These are phyloP conservation scores for Chelonoidis abingdonii DNA, from an alignment of 2,113 vertebrate genomes.

Conservation along the genomic window DNA sequence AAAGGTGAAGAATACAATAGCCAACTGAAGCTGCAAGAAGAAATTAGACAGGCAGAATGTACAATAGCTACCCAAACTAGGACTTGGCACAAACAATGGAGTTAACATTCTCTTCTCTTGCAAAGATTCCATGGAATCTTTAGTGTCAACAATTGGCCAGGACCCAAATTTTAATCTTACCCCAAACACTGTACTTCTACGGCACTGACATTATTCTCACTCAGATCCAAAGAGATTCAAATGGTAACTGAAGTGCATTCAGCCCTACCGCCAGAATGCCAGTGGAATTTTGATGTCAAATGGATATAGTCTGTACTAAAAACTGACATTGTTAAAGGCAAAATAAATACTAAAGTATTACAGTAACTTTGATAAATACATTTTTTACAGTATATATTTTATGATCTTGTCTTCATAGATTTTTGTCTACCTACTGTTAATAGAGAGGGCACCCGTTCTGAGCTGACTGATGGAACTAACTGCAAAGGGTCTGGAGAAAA, in stretches of 20 bases:
- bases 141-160: background rate
- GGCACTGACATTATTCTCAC: background rate
- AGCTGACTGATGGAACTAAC: conserved; percentile 83
- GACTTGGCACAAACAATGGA: background rate
- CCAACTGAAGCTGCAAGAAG: background rate
- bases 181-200: background rate
- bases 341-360: background rate
- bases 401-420: background rate
- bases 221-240: background rate
- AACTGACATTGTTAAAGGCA: background rate
- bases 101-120: background rate
- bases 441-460: conserved; percentile 83
- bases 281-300: background rate
- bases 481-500: conserved; percentile 80
- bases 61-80: background rate
- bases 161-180: background rate
- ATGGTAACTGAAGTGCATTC: background rate
- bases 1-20: background rate
- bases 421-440: conserved; percentile 83
- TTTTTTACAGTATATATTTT: rapidly evolving
- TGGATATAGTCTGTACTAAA: background rate
- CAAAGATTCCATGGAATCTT: background rate
- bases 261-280: background rate
- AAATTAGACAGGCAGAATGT: background rate
- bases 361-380: background rate